Base-by-base conservation (phyloP, 2,888 invertebrate genomes). In the Euphydryas editha region DNA sequence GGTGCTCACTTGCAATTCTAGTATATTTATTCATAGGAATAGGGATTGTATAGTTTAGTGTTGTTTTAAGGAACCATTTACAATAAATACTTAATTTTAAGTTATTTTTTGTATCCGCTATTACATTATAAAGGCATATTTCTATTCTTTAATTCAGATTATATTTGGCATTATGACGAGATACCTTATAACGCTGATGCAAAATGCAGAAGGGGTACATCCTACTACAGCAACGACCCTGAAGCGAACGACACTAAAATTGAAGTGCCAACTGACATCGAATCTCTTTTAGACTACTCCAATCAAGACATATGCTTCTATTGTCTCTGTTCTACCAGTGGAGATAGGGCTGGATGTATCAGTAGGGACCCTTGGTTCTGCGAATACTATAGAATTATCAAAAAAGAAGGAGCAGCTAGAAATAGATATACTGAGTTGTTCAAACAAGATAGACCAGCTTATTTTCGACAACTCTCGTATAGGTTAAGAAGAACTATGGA, bases 151-250 rank as follows among this genome's bases (percentile, higher is more conserved):
- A 54, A 54, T 54, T 10, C 36, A 90, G 91, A 92, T 84, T 84
- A 84, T 73, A 74, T 91, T 58, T 91, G 89, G 89, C 89, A 90
- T 77, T 81, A 86, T 74, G 89, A 87, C 70, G 91, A 92, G 72
- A 88, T 92, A 11, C 90, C 91, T 0, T 88, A 88, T 76, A 74
- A 79, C 0, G 42, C 82, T 0, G 76, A 76, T 2, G 84, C 87
- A 0, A 80, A 76, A 21, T 92, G 91, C 72, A 76, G 64, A 24
- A 80, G 91, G 17, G 85, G 84, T 0, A 75, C 74, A 10, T 84
- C 88, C 1, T 92, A 86, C 79, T 92, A 92, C 79, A 85, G 81
- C 62, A 90, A 88, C 77, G 81, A 81, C 54, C 10, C 76, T 0
- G 78, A 68, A 0, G 85, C 87, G 0, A 85, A 85, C 36, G 77